Evolutionary conservation across 2,888 invertebrate species (phyloP).

Genomic region (Sinhomidia bicolor): DNA sequence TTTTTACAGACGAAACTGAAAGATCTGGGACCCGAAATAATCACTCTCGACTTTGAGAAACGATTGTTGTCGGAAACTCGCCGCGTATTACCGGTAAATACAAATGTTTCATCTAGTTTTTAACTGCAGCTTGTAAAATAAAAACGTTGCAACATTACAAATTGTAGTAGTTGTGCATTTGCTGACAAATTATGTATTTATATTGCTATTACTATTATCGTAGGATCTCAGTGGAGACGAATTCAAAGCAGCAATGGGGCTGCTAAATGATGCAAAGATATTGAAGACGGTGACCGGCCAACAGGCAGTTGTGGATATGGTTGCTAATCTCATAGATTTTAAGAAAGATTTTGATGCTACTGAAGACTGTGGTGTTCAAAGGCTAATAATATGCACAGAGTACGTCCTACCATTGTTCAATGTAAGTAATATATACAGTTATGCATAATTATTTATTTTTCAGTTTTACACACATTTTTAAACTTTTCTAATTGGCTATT

Average conservation of each 20-base stretch:
- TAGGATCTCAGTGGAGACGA: conserved; percentile 95
- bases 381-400: conserved; percentile 92
- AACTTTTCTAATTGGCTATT: too few species aligned
- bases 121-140: too few species aligned
- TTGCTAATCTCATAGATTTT: conserved; percentile 93
- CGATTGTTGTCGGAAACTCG: conserved; percentile 91
- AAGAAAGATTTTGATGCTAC: conserved; percentile 83
- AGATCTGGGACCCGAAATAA: conserved; percentile 88
- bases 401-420: conserved; percentile 94
- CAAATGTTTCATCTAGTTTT: too few species aligned
- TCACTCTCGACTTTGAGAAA: conserved; percentile 93
- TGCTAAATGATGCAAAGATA: conserved; percentile 90
- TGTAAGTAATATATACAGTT: conserved; percentile 87
- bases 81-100: conserved; percentile 89
- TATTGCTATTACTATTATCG: not conserved
- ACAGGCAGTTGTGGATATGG: conserved; percentile 92
- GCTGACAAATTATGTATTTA: conserved; percentile 10
- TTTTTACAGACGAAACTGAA: conserved; percentile 93
- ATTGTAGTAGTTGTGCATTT: too few species aligned
- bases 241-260: conserved; percentile 93
- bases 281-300: conserved; percentile 92
- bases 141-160: not conserved
- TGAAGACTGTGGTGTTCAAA: conserved; percentile 84
- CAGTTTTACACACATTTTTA: too few species aligned
- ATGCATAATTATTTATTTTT: too few species aligned